A percentile compares a stretch with the other conserved stretches of the same genome.
phyloP scores from a whole-genome alignment of 2,113 vertebrate species.

The pig (Sus scrofa) region T2T-Sscrofa CM000823.6:62190001-62190500 shows the following conservation, averaged over 20 bases:
- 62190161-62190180: constrained; percentile 48
- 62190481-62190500: background rate
- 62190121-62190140: constrained; percentile 67
- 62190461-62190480: constrained; percentile 25
- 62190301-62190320: constrained; percentile 80
- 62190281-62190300: constrained; percentile 80
- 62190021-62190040: background rate
- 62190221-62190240: constrained; percentile 73
- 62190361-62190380: constrained; percentile 78
- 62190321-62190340: constrained; percentile 73
- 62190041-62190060: constrained; percentile 40
- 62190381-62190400: constrained; percentile 80
- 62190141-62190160: constrained; percentile 47
- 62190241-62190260: constrained; percentile 70
- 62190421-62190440: constrained; percentile 67
- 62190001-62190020: constrained; percentile 41
- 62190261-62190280: constrained; percentile 32
- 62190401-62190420: constrained; percentile 55
- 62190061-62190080: constrained; percentile 36
- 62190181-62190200: constrained; percentile 31
- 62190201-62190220: constrained; percentile 6
- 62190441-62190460: constrained; percentile 8
- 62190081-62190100: constrained; percentile 64
- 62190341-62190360: constrained; percentile 73
- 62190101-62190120: constrained; percentile 79